Base-by-base conservation (phyloP, 2,797 vertebrate genomes). In the Urophycis tenuis region DNA sequence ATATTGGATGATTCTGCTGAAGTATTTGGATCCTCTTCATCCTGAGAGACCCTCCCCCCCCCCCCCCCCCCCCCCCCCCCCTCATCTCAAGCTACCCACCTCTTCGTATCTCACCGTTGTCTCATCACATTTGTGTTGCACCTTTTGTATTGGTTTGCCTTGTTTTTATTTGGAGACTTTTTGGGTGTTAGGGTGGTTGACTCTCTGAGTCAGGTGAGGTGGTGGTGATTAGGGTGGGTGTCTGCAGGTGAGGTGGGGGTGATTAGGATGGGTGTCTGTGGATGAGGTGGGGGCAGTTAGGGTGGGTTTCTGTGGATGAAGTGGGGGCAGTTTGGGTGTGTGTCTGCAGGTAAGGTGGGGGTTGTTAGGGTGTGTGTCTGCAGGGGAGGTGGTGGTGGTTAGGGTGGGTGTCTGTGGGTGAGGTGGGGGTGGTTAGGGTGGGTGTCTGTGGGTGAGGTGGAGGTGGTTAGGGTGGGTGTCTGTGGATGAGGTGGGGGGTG, bases 111-210 rank as follows among this genome's bases (percentile, higher is more conserved):
- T 34, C 33, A 34, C 7, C 7, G 33, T 7, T 34, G 33, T 34
- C 33, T 34, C 33, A 34, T 34, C 33, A 34, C 33, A 34, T 34
- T 34, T 34, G 33, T 7, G 7, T 34, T 34, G 33, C 3, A 34
- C 7, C 7, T 34, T 34, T 34, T n/a, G n/a, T n/a, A n/a, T 34
- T 34, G 33, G 33, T 34, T 34, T 34, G 33, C 7, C 3, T 34
- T 34, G 33, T 34, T 34, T 34, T 34, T 3, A 34, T 34, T 34
- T 34, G 33, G 33, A 3, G 33, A 34, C 33, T 34, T n/a, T n/a
- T 81, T 81, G 6, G 29, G 69, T 76, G 31, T 34, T 67, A 69
- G 74, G 70, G 15, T 85, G 83, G 79, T 5, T 60, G n/a, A 4
- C 19, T 53, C n/a, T n/a, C n/a, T n/a, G n/a, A n/a, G n/a, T 25